Percentiles rank a stretch among this genome's conserved stretches.
These are phyloP conservation scores for Epizoanthus illoricatus DNA, from an alignment of 92 coral and sea anemone species.

Conservation along the genomic window DNA sequence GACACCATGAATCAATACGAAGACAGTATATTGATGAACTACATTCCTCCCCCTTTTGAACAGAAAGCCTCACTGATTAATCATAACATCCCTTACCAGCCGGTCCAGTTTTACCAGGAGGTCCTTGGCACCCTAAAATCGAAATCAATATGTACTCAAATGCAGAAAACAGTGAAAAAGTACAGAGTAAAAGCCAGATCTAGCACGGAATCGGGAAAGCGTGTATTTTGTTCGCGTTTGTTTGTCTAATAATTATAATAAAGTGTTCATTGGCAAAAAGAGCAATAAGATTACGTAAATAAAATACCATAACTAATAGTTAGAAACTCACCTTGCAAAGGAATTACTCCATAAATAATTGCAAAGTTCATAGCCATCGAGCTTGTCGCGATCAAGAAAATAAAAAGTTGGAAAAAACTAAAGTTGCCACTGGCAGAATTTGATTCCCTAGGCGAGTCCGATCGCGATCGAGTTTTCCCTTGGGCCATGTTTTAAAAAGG, in stretches of 20 bases:
- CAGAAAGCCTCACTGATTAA: constrained; percentile 2
- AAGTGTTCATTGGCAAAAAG: background rate
- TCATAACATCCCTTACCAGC: constrained; percentile 39
- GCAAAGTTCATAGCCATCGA: constrained; percentile 86
- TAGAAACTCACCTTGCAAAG: constrained; percentile 68
- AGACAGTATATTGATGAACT: background rate
- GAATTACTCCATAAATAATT: constrained; percentile 72
- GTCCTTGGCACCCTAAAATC: constrained; percentile 75
- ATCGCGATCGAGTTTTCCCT: constrained; percentile 42
- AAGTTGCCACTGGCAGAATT: constrained; percentile 52
- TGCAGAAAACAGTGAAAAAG: background rate
- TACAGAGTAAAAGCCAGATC: no score
- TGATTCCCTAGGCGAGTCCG: background rate
- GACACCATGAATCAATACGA: background rate
- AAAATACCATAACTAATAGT: background rate
- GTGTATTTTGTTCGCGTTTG: no score
- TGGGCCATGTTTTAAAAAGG: constrained; percentile 45
- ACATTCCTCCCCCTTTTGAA: background rate
- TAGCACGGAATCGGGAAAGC: no score
- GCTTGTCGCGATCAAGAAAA: constrained; percentile 77
- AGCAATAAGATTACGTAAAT: background rate
- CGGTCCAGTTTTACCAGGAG: constrained; percentile 76
- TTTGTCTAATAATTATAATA: no score
- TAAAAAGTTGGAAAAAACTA: constrained; percentile 73
- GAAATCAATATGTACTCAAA: background rate